A percentile compares a stretch with the other conserved stretches of the same genome.
These are phyloP conservation scores for Ochropacha duplaris DNA, from an alignment of 2,888 invertebrate species.

Conservation along the genomic window DNA sequence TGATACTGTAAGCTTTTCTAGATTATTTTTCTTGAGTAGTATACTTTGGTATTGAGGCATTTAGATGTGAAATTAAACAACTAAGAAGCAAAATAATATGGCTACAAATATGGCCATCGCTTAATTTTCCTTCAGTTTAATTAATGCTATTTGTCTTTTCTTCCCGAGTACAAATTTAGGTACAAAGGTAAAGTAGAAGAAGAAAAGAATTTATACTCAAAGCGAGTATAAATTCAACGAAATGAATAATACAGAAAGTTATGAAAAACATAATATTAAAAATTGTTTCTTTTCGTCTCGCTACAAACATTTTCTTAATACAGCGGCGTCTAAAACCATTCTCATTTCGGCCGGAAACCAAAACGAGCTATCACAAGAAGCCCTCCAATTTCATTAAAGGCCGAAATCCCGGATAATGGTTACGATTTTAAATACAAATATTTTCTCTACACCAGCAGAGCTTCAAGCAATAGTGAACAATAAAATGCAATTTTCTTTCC, in stretches of 20 bases:
- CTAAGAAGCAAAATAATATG: too few species aligned
- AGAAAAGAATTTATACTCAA: too few species aligned
- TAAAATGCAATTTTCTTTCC: constrained; percentile 38
- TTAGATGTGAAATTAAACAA: too few species aligned
- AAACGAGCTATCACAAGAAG: constrained; percentile 26
- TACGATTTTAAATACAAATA: constrained; percentile 40
- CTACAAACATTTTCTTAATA: constrained; percentile 16
- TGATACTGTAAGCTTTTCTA: background rate
- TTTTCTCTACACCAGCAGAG: constrained; percentile 32
- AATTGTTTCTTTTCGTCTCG: constrained; percentile 12
- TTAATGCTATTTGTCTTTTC: too few species aligned
- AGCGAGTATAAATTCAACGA: background rate
- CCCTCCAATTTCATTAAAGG: constrained; percentile 38
- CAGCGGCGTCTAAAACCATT: constrained; percentile 14
- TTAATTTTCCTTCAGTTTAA: too few species aligned
- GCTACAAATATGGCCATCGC: too few species aligned
- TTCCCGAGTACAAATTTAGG: background rate
- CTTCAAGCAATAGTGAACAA: constrained; percentile 32
- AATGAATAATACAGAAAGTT: constrained; percentile 10
- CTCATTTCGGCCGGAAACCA: constrained; percentile 30
- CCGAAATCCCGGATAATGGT: constrained; percentile 32
- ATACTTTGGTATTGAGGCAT: too few species aligned
- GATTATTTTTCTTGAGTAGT: too few species aligned
- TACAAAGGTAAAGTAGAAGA: background rate
- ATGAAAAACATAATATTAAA: constrained; percentile 9